phyloP scores from a whole-genome alignment of 2,113 vertebrate species.

The Nesoenas mayeri region DNA sequence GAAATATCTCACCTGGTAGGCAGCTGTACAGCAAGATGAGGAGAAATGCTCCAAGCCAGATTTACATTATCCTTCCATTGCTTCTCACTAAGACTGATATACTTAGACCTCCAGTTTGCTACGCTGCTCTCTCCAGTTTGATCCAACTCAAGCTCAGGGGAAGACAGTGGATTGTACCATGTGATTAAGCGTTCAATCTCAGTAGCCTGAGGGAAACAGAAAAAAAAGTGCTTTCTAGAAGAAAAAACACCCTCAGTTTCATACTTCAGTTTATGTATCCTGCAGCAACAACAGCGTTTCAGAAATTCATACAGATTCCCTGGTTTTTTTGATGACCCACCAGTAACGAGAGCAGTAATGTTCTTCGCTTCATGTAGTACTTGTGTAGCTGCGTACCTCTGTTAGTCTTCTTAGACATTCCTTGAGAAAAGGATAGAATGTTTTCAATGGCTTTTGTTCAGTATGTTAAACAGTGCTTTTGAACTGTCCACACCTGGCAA shows the following conservation, averaged over 20 bases:
- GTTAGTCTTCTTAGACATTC: constrained; percentile 95
- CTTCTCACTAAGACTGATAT: constrained; percentile 92
- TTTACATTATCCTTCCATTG: constrained; percentile 98
- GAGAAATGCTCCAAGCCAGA: constrained; percentile 95
- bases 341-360: constrained; percentile 88
- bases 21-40: constrained; percentile 91
- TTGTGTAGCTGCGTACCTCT: constrained; percentile 95
- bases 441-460: neutral
- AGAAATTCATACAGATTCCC: neutral
- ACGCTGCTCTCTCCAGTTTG: constrained; percentile 94
- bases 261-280: neutral
- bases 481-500: neutral
- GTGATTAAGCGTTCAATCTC: constrained; percentile 94
- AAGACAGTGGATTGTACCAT: constrained; percentile 95
- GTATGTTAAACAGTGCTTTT: neutral
- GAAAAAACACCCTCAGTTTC: neutral
- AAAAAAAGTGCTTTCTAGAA: neutral
- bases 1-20: constrained; percentile 82
- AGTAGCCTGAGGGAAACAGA: constrained; percentile 81
- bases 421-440: constrained; percentile 67
- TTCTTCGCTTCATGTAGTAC: constrained; percentile 97
- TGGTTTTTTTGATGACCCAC: constrained; percentile 68
- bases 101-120: constrained; percentile 96
- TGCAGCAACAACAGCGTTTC: neutral
- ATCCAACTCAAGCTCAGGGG: constrained; percentile 91